Evolutionary conservation across 1,140 invertebrate species (phyloP), one percentile per base, ranked within the genome.

Genomic region (Drosophila azteca): DNA sequence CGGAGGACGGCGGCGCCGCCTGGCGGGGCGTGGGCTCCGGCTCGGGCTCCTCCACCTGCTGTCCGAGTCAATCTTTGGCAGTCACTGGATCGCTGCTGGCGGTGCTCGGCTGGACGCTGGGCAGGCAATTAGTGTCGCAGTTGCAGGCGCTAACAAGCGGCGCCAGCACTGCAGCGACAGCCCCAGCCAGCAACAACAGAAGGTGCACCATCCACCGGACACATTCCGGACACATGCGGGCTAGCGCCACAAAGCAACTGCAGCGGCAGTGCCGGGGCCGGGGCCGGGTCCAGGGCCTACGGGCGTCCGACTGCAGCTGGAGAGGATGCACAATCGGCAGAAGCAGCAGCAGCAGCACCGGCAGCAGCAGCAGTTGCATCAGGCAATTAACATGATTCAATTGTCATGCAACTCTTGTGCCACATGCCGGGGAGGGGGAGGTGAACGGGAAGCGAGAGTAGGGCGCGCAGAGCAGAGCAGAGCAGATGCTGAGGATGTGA

Each of bases 301-400:
- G 74, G 82, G 79, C 65, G 57, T 54, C 45, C n/a, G 49, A 62
- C 6, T 60, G 54, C 58, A 49, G 60, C 62, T 77, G 75, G 74
- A 31, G 62, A 58, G 73, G 74, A 74, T 50, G 51, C 35, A 45
- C 43, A 39, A 9, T 35, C 31, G 31, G 9, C 3, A 41, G 24
- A 35, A 35, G n/a, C 63, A 45, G 20, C 60, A 41, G 58, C 58
- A 64, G 15, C 68, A 62, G 55, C 58, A 65, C 41, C 20, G 62
- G 22, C 52, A 72, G 55, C 65, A 65, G 26, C 63, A 66, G 83
- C 66, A 82, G 83, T 82, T 65, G 78, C 71, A 87, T 66, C 61
- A 71, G 83, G 79, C 83, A 88, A 88, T 88, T 88, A 88, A 89
- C 84, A 88, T 88, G 83, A 88, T 88, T 88, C 76, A 88, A 83